Conservation (phyloP, 2,797 vertebrate genomes). For the Knipowitschia caucasica region DNA sequence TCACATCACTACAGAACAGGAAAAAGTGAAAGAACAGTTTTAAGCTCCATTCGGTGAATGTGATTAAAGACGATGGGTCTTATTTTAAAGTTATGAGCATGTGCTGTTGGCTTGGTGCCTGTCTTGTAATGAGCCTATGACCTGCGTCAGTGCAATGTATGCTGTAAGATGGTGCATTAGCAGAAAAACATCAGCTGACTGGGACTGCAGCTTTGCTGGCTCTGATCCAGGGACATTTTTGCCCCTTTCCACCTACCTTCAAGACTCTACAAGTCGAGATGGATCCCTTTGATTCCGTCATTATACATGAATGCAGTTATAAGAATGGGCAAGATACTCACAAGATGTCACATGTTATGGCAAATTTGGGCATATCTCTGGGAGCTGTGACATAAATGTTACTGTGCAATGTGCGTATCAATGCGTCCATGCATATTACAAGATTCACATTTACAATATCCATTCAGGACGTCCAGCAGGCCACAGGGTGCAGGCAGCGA, state of each 20-base stretch:
- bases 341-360: not conserved
- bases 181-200: conserved; percentile 57
- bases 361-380: not conserved
- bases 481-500: conserved; percentile 82
- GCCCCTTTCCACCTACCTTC: conserved; percentile 42
- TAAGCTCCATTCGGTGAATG: conserved; percentile 19
- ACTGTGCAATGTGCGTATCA: conserved; percentile 39
- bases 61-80: conserved; percentile 39
- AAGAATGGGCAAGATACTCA: not conserved
- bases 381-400: conserved; percentile 18
- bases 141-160: conserved; percentile 13
- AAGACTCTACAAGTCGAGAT: conserved; percentile 52
- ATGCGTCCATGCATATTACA: conserved; percentile 23
- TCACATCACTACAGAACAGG: conserved; percentile 14
- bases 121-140: conserved; percentile 35
- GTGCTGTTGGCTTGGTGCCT: conserved; percentile 13
- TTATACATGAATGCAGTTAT: not conserved
- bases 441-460: conserved; percentile 19
- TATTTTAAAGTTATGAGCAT: conserved; percentile 44
- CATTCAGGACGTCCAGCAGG: conserved; percentile 53
- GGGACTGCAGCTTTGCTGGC: conserved; percentile 22
- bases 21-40: conserved; percentile 16
- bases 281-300: too few relatives aligned
- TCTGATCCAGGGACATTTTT: conserved; percentile 26
- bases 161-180: conserved; percentile 20